Conservation (phyloP, 1,140 invertebrate genomes). For the Cotesia glomerata region DNA sequence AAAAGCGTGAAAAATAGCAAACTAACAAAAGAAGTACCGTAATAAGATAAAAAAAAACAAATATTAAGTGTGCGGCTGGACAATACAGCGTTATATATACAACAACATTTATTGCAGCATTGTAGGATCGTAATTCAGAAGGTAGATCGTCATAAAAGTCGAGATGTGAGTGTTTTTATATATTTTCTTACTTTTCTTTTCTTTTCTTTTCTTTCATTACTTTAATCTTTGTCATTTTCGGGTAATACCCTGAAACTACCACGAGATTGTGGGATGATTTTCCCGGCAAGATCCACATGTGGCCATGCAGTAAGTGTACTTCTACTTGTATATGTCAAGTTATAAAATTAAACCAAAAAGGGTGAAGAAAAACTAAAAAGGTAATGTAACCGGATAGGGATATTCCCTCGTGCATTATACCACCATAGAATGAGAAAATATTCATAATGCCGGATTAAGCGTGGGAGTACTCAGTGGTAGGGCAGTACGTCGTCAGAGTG, state of each 20-base stretch:
- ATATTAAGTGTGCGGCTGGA: slow-evolving; percentile 31
- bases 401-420: neutral
- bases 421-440: slow-evolving; percentile 42
- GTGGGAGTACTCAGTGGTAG: slow-evolving; percentile 34
- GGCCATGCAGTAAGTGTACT: no score
- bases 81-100: slow-evolving; percentile 32
- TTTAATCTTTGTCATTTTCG: slow-evolving; percentile 28
- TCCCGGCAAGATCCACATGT: neutral
- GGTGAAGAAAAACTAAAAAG: neutral
- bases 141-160: slow-evolving; percentile 54
- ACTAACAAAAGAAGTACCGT: slow-evolving; percentile 20
- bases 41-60: slow-evolving; percentile 15
- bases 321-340: neutral
- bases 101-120: slow-evolving; percentile 59
- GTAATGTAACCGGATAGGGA: neutral
- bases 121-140: slow-evolving; percentile 58
- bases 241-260: slow-evolving; percentile 31
- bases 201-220: slow-evolving; percentile 4
- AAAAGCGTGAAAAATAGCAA: neutral
- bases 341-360: slow-evolving; percentile 6
- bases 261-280: slow-evolving; percentile 22
- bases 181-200: slow-evolving; percentile 18
- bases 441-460: slow-evolving; percentile 54
- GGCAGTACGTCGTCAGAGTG: slow-evolving; percentile 29
- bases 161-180: slow-evolving; percentile 31